These are phyloP conservation scores for Cabera pusaria DNA, from an alignment of 2,888 invertebrate species.

Conservation along the genomic window DNA sequence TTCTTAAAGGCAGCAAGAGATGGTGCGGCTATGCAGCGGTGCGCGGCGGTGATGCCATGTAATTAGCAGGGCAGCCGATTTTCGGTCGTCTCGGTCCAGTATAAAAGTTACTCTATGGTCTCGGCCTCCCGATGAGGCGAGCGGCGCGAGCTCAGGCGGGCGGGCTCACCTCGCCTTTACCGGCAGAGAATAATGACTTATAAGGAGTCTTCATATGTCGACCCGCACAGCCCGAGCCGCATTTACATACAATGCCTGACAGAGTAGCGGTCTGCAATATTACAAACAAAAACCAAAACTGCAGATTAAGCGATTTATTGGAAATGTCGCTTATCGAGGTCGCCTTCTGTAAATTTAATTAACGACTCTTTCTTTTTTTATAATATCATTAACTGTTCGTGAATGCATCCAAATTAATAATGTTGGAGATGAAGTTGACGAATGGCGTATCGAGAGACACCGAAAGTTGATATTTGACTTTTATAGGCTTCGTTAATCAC, in stretches of 20 bases:
- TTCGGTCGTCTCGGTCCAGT: conserved; percentile 12
- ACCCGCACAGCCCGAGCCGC: conserved; percentile 38
- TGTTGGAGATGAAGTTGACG: conserved; percentile 37
- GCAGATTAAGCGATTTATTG: conserved; percentile 37
- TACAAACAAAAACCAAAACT: conserved; percentile 42
- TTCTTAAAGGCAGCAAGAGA: too few relatives aligned
- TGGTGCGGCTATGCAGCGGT: background rate
- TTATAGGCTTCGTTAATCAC: conserved; percentile 35
- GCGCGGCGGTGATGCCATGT: conserved; percentile 3
- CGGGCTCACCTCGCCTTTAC: conserved; percentile 23
- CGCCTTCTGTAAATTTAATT: conserved; percentile 46
- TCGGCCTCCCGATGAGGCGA: conserved; percentile 3
- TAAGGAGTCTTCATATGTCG: conserved; percentile 34
- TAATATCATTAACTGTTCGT: conserved; percentile 41
- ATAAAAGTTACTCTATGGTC: too few relatives aligned
- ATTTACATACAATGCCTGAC: conserved; percentile 61
- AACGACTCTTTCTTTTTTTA: conserved; percentile 41
- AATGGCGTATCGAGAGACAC: conserved; percentile 32
- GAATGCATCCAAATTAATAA: conserved; percentile 38
- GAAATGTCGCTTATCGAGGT: conserved; percentile 37
- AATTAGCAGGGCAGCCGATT: conserved; percentile 19
- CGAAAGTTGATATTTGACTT: conserved; percentile 32
- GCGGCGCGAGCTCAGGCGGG: conserved; percentile 13
- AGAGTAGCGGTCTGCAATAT: conserved; percentile 45
- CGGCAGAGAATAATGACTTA: conserved; percentile 40